Conservation (phyloP, 1,140 invertebrate species). For the Zaprionus davidi region DNA sequence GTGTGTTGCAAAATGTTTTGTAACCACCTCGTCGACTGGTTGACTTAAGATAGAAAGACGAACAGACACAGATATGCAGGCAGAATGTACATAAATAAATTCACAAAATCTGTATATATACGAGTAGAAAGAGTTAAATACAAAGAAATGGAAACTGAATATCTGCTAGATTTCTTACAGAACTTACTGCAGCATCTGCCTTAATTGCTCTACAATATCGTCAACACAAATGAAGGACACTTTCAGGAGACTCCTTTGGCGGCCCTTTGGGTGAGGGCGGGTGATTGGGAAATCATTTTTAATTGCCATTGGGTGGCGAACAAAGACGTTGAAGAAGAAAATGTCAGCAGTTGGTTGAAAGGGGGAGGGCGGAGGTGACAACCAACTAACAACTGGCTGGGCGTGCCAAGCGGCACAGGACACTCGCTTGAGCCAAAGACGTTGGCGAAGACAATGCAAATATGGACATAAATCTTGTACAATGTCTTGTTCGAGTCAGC, state of each 20-base stretch:
- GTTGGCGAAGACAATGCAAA: conserved; percentile 56
- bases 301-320: conserved; percentile 42
- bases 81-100: too few species aligned
- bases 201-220: neutral
- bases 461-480: conserved; percentile 58
- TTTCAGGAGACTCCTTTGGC: neutral
- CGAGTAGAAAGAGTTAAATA: too few species aligned
- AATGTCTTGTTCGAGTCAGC: conserved; percentile 54
- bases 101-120: too few species aligned
- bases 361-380: neutral
- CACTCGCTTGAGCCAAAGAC: conserved; percentile 30
- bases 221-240: neutral
- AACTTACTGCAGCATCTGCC: neutral
- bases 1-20: too few species aligned
- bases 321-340: conserved; percentile 3
- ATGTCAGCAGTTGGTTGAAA: neutral
- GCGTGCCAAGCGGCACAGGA: conserved; percentile 34
- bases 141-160: too few species aligned
- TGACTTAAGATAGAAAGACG: too few species aligned
- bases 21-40: too few species aligned
- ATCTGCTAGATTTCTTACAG: too few species aligned
- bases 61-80: too few species aligned
- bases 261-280: neutral
- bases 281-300: conserved; percentile 41
- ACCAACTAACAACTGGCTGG: conserved; percentile 3